phyloP scores from a whole-genome alignment of 2,888 invertebrate genomes.

The Melanostoma scalare region DNA sequence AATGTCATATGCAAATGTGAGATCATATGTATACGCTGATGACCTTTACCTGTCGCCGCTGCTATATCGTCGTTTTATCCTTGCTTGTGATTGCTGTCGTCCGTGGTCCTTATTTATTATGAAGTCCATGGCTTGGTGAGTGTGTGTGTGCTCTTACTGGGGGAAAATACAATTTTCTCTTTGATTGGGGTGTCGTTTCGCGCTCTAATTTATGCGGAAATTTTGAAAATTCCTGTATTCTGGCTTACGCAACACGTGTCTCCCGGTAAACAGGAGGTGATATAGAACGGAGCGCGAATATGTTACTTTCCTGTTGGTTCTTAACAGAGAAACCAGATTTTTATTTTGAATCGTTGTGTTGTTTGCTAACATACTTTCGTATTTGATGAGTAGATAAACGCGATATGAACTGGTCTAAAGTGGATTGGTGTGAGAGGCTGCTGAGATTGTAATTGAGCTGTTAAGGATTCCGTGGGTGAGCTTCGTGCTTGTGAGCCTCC shows the following conservation, averaged over 20 bases:
- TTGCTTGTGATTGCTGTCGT: conserved; percentile 24
- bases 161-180: conserved; percentile 52
- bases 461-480: conserved; percentile 58
- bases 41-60: conserved; percentile 64
- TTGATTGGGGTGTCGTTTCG: conserved; percentile 51
- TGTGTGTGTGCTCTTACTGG: conserved; percentile 39
- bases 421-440: conserved; percentile 20
- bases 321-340: conserved; percentile 51
- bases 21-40: conserved; percentile 68
- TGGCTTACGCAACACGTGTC: conserved; percentile 67
- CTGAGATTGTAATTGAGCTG: conserved; percentile 67
- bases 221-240: conserved; percentile 58
- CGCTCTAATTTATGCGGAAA: conserved; percentile 70
- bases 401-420: conserved; percentile 48
- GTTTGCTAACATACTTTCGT: conserved; percentile 41
- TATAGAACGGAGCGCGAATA: conserved; percentile 67
- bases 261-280: conserved; percentile 61
- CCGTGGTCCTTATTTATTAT: neutral
- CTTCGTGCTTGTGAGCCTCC: neutral
- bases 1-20: conserved; percentile 70
- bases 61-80: neutral
- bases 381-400: conserved; percentile 55
- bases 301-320: conserved; percentile 36
- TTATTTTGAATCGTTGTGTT: conserved; percentile 15
- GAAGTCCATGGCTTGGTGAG: conserved; percentile 15